A percentile compares a stretch with the other conserved stretches of the same genome.
Conservation (phyloP, 1,140 invertebrate species). For the Sycophila sp. region DNA sequence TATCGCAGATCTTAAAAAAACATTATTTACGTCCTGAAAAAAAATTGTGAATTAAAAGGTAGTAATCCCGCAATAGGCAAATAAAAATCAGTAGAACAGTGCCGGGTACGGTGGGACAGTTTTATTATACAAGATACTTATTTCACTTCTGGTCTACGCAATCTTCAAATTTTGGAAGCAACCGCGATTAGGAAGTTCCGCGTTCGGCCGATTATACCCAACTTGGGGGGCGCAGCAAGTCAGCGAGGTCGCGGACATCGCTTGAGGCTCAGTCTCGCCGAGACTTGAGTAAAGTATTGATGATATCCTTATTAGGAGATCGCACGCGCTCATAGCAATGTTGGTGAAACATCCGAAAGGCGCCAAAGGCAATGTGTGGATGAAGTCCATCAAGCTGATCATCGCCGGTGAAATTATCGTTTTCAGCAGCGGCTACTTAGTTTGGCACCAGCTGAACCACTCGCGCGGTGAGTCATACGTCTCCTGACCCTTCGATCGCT, state of each 20-base stretch:
- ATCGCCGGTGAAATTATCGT: conserved; percentile 43
- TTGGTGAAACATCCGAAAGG: conserved; percentile 50
- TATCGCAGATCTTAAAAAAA: too few species aligned
- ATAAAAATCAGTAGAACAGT: too few species aligned
- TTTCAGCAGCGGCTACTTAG: conserved; percentile 43
- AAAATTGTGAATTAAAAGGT: too few species aligned
- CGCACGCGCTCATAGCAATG: conserved; percentile 54
- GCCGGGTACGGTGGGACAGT: not conserved
- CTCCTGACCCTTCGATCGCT: not conserved
- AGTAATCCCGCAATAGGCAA: too few species aligned
- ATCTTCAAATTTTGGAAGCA: too few species aligned
- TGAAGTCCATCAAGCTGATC: conserved; percentile 30
- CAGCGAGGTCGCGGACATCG: too few species aligned
- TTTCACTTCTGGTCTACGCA: too few species aligned
- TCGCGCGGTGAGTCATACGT: conserved; percentile 55
- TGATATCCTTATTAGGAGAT: conserved; percentile 66
- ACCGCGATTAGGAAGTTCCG: too few species aligned
- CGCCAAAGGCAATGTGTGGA: not conserved
- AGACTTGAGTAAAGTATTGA: conserved; percentile 44
- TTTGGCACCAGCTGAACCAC: conserved; percentile 54
- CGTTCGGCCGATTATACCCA: too few species aligned
- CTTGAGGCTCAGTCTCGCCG: too few species aligned
- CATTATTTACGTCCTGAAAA: too few species aligned
- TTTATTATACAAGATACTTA: not conserved
- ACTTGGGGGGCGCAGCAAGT: too few species aligned